Base-by-base conservation (phyloP, 92 coral and sea anemone species). In the Siderastrea siderea region DNA sequence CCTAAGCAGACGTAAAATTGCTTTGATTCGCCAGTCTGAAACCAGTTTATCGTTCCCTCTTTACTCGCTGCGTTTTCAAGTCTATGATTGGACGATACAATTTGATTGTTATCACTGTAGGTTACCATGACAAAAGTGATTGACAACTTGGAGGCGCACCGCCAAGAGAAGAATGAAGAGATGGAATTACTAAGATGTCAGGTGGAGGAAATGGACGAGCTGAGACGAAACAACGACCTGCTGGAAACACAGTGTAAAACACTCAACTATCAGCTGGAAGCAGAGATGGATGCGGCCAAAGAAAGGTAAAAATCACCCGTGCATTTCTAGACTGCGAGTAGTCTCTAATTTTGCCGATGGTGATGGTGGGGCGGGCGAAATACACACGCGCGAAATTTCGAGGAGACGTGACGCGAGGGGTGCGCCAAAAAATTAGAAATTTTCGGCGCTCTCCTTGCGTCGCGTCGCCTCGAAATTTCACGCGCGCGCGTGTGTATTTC, bases 121-220 rank as follows among this genome's bases (percentile, higher is more conserved):
- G 90, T 67, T 1, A 89, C 78, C 48, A 82, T 92, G 77, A 86
- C 91, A 1, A 83, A 85, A 46, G 90, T 91, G 58, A 86, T 93
- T 75, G 89, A 78, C 54, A 90, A 82, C 67, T 85, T 90, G 43
- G 96, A 93, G 54, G 84, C 86, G 1, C 91, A 86, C 16, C 88
- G 96, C 17, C 93, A 86, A 62, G 91, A 90, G 68, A 90, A 84
- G 79, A 93, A 91, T 78, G 93, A 91, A 80, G 96, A 93, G 69
- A 79, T 93, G 16, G 88, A 80, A 15, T 45, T 62, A 38, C 14
- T 93, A 75, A 65, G 85, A 83, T 70, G 81, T 5, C 79, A 90
- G 46, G 82, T 93, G 64, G 91, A 90, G 2, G 91, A 76, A 58
- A 59, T 77, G 53, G 85, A 83, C 19, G 89, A 89, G n/a, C 62